Percentiles rank a stretch among this genome's conserved stretches.
These are phyloP conservation scores for Atethmia centrago DNA, from an alignment of 2,888 invertebrate genomes.

Conservation along the genomic window DNA sequence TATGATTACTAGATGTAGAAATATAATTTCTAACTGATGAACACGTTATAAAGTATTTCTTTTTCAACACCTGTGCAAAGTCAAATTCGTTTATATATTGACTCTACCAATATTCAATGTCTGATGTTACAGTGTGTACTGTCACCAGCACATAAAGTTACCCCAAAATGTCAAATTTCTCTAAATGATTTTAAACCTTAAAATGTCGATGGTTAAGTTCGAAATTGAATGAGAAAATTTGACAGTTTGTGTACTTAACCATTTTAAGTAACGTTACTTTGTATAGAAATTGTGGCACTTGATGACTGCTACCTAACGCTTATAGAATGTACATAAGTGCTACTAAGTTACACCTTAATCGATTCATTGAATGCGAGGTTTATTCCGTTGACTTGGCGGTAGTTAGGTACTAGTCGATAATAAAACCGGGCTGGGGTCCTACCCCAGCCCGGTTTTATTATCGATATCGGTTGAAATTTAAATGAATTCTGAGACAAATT, in stretches of 20 bases:
- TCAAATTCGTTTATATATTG: constrained; percentile 32
- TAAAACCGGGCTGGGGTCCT: too few relatives aligned
- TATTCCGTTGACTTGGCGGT: neutral
- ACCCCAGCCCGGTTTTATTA: too few relatives aligned
- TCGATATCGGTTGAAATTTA: neutral
- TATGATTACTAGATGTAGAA: too few relatives aligned
- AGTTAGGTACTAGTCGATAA: neutral
- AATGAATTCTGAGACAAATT: neutral
- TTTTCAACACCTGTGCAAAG: constrained; percentile 13
- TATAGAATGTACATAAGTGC: constrained; percentile 13
- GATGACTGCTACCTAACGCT: neutral
- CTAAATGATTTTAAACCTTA: too few relatives aligned
- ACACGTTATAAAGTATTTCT: neutral
- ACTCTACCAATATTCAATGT: constrained; percentile 24
- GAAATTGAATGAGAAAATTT: too few relatives aligned
- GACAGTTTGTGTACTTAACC: too few relatives aligned
- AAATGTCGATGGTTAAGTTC: too few relatives aligned
- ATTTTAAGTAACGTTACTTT: constrained; percentile 4
- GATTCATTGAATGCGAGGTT: constrained; percentile 14
- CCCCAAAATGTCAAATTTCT: too few relatives aligned
- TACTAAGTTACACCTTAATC: constrained; percentile 8
- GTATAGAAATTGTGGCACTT: constrained; percentile 22
- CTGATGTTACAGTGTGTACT: too few relatives aligned
- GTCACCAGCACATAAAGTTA: too few relatives aligned
- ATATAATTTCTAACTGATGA: neutral